Evolutionary conservation across 2,113 vertebrate species (phyloP).

Genomic region (Oriolus oriolus): DNA sequence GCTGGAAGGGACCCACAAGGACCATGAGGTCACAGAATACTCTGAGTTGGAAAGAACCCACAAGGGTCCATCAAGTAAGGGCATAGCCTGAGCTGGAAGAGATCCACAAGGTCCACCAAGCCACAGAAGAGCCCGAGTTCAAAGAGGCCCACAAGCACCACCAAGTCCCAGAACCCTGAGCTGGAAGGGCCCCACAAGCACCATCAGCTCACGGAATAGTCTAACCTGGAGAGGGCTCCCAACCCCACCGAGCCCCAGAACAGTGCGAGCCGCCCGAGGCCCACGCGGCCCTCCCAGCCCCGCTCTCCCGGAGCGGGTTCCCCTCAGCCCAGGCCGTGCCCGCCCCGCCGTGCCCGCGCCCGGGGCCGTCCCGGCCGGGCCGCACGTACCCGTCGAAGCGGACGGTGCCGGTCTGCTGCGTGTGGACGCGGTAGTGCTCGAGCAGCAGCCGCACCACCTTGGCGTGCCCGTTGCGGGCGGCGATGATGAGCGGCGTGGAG

Average conservation of each 20-base stretch:
- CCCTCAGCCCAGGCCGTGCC: background rate
- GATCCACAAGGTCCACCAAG: background rate
- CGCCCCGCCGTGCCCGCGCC: background rate
- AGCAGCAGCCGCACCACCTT: constrained; percentile 94
- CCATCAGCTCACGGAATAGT: accelerated
- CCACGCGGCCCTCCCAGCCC: accelerated
- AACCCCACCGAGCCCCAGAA: accelerated
- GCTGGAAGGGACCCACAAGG: background rate
- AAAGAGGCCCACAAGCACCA: background rate
- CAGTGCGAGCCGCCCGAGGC: too few relatives aligned
- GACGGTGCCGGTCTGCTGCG: constrained; percentile 94
- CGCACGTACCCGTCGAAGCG: constrained; percentile 89
- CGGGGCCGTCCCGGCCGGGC: background rate
- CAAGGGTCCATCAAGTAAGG: background rate
- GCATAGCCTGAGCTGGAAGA: accelerated
- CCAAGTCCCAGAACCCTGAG: accelerated
- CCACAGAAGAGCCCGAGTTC: accelerated
- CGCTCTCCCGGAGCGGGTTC: background rate
- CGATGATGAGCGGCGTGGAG: constrained; percentile 95
- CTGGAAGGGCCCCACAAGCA: too few relatives aligned
- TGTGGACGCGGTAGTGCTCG: constrained; percentile 92
- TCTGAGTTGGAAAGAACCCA: background rate
- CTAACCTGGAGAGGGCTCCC: accelerated
- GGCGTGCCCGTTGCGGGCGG: constrained; percentile 92
- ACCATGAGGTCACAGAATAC: accelerated